Conservation (phyloP, 2,113 vertebrate genomes). For the Silurus asotus region DNA sequence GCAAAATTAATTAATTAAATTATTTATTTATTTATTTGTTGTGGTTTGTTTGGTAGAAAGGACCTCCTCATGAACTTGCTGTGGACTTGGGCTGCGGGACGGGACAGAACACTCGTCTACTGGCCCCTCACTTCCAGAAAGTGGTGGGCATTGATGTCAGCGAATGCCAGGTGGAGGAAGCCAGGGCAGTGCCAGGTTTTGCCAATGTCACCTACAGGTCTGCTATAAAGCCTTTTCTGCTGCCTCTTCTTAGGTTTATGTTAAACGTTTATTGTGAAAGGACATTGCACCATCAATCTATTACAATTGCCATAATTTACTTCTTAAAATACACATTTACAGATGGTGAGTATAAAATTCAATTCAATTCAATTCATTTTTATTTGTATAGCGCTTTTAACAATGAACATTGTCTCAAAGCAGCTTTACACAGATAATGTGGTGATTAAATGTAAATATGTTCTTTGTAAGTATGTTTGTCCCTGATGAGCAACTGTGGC, state of each 20-base stretch:
- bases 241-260: background rate
- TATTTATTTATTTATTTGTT: no score
- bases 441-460: no score
- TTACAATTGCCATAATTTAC: background rate
- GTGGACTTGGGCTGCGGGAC: constrained; percentile 76
- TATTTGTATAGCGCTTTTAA: no score
- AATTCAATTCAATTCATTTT: no score
- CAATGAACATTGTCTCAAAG: no score
- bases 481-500: no score
- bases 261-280: background rate
- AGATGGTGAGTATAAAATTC: background rate
- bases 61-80: constrained; percentile 63
- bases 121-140: constrained; percentile 68
- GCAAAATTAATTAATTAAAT: background rate
- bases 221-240: background rate
- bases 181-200: constrained; percentile 53
- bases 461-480: no score
- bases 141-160: constrained; percentile 73
- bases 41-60: constrained; percentile 59
- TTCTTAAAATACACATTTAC: background rate
- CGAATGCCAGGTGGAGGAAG: constrained; percentile 67
- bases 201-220: constrained; percentile 78
- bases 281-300: background rate
- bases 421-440: no score
- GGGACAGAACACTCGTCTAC: constrained; percentile 64